Conservation (phyloP, 2,888 invertebrate genomes). For the Andrena marginata region DNA sequence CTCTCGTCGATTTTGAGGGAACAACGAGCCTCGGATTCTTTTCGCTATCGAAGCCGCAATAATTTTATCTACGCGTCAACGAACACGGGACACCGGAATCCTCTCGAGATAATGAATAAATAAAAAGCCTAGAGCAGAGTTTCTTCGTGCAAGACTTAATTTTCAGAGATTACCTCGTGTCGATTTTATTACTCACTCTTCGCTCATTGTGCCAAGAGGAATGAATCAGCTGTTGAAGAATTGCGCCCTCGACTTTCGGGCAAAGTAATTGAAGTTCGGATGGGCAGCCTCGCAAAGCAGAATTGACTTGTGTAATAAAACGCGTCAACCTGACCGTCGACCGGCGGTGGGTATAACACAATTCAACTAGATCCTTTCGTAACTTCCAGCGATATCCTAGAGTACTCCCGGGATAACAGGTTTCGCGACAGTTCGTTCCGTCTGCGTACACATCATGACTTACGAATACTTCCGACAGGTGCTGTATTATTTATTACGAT, state of each 20-base stretch:
- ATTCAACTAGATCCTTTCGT: background rate
- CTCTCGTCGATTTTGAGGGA: background rate
- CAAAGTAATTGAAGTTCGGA: constrained; percentile 11
- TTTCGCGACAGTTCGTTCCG: constrained; percentile 5
- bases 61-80: background rate
- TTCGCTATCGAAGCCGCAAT: constrained; percentile 13
- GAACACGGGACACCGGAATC: background rate
- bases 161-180: background rate
- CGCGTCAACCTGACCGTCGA: background rate
- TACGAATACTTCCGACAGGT: constrained; percentile 5
- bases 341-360: background rate
- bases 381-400: constrained; percentile 6
- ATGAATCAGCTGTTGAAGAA: background rate
- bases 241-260: background rate
- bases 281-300: constrained; percentile 45
- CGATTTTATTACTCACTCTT: too few relatives aligned
- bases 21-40: background rate
- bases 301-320: constrained; percentile 1
- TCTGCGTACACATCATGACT: background rate
- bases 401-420: constrained; percentile 1
- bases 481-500: background rate
- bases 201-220: too few relatives aligned
- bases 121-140: background rate
- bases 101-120: background rate
- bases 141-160: background rate